Percentiles rank a stretch among this genome's conserved stretches.
phyloP scores from a whole-genome alignment of 2,797 vertebrate species.

The Sebastes cheni region DNA sequence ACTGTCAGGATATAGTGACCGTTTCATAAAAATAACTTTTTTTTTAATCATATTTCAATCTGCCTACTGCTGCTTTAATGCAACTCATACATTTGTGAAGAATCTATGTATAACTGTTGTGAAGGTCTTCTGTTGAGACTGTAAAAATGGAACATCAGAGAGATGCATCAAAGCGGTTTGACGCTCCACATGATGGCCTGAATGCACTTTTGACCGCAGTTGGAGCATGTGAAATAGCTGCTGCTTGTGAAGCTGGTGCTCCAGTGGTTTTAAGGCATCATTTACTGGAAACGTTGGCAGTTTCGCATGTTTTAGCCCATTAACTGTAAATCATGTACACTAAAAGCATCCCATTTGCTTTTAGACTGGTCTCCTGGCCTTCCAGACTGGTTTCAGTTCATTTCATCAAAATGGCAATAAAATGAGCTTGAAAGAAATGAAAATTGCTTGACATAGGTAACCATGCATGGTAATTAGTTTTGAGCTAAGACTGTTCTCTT shows the following conservation, averaged over 20 bases:
- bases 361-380: background rate
- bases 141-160: background rate
- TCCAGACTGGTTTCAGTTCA: conserved; percentile 16
- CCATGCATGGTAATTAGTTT: background rate
- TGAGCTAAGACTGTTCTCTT: too few species aligned
- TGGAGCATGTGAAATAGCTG: conserved; percentile 10
- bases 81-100: background rate
- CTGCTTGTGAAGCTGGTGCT: conserved; percentile 20
- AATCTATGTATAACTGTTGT: background rate
- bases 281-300: conserved; percentile 10
- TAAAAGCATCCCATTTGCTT: background rate
- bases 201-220: background rate
- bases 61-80: background rate
- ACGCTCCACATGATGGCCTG: background rate
- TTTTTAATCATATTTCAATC: too few species aligned
- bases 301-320: conserved; percentile 16
- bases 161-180: background rate
- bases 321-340: conserved; percentile 6
- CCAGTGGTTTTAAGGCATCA: conserved; percentile 28
- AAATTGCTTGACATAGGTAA: background rate
- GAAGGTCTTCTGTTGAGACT: background rate
- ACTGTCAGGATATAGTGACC: too few species aligned
- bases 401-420: background rate
- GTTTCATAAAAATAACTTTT: too few species aligned
- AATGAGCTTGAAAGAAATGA: background rate